A percentile compares a stretch with the other conserved stretches of the same genome.
Conservation (phyloP, 2,888 invertebrate genomes). For the Thecocarcelia acutangulata region DNA sequence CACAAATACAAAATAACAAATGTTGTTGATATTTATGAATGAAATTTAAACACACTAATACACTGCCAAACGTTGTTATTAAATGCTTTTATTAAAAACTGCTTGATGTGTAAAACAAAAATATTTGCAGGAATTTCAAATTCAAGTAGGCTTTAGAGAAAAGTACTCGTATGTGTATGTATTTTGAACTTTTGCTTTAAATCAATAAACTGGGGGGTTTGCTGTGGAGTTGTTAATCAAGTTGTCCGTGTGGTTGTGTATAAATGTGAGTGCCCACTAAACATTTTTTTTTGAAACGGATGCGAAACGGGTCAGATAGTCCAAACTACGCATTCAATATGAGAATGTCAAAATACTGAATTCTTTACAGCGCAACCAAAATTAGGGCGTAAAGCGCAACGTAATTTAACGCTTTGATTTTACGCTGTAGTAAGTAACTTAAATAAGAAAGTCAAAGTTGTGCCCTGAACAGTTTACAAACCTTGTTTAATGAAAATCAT, state of each 20-base stretch:
- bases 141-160: slow-evolving; percentile 14
- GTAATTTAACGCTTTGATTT: too few species aligned
- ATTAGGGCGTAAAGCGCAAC: too few species aligned
- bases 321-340: too few species aligned
- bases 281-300: too few species aligned
- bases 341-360: too few species aligned
- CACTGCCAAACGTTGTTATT: neutral
- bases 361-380: too few species aligned
- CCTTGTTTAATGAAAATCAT: too few species aligned
- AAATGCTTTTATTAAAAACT: slow-evolving; percentile 26
- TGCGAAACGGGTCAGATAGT: too few species aligned
- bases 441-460: too few species aligned
- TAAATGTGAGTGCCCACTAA: neutral
- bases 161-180: slow-evolving; percentile 9
- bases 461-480: too few species aligned
- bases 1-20: slow-evolving; percentile 2
- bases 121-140: neutral
- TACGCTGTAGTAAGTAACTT: too few species aligned
- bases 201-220: slow-evolving; percentile 7
- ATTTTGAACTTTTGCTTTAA: slow-evolving; percentile 8
- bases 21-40: slow-evolving; percentile 20
- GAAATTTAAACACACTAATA: slow-evolving; percentile 8
- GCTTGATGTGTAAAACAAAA: slow-evolving; percentile 22
- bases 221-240: slow-evolving; percentile 13
- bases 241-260: slow-evolving; percentile 10